Percentiles rank a stretch among this genome's conserved stretches.
phyloP scores from a whole-genome alignment of 2,797 vertebrate genomes.

The Galagoides demidoff region DNA sequence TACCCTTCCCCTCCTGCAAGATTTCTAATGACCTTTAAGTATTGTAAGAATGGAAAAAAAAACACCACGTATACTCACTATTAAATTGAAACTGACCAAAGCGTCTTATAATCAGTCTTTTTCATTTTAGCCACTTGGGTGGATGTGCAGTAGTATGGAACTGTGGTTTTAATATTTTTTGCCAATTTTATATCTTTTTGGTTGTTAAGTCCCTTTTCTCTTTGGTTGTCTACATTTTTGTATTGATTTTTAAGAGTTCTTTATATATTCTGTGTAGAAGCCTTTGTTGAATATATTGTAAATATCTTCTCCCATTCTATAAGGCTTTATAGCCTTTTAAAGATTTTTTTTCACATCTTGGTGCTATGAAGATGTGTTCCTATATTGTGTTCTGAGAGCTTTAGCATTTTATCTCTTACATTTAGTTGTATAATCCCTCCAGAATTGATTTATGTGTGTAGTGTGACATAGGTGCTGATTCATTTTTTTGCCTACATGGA shows the following conservation, averaged over 20 bases:
- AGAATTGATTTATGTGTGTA: not conserved
- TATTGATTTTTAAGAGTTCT: not conserved
- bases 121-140: not conserved
- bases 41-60: no score
- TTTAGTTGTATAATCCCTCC: not conserved
- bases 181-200: not conserved
- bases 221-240: not conserved
- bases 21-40: no score
- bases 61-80: no score
- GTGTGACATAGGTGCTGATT: not conserved
- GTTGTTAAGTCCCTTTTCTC: not conserved
- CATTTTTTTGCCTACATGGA: not conserved
- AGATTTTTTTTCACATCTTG: not conserved
- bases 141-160: not conserved
- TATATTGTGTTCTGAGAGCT: not conserved
- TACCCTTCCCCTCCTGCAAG: no score
- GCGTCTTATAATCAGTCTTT: not conserved
- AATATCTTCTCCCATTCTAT: not conserved
- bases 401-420: not conserved
- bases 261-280: not conserved
- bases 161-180: not conserved
- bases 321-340: not conserved
- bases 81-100: no score
- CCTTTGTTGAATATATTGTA: not conserved
- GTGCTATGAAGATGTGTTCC: not conserved